Evolutionary conservation across 2,888 invertebrate species (phyloP).

Genomic region (Clepsis dumicolana): DNA sequence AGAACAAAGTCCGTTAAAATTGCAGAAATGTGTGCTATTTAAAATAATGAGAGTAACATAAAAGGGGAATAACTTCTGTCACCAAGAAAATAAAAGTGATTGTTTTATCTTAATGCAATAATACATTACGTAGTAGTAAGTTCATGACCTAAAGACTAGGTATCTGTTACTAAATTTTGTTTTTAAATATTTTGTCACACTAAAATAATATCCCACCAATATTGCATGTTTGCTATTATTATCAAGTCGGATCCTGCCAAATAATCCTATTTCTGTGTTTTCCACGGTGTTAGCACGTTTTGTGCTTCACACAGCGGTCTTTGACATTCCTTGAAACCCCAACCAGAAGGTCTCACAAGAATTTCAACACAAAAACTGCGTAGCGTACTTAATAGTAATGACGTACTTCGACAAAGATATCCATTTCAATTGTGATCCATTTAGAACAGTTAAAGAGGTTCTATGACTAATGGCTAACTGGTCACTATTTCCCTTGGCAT

Average conservation of each 20-base stretch:
- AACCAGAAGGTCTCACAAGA: too few species aligned
- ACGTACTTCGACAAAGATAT: background rate
- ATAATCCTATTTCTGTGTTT: too few species aligned
- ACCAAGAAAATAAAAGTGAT: background rate
- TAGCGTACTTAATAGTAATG: background rate
- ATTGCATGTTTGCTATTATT: too few species aligned
- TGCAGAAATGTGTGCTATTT: background rate
- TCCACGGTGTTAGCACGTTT: too few species aligned
- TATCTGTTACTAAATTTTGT: too few species aligned
- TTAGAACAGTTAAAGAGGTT: constrained; percentile 5
- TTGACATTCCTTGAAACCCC: too few species aligned
- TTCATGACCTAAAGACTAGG: background rate
- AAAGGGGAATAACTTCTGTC: constrained; percentile 3
- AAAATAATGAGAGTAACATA: background rate
- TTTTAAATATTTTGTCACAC: too few species aligned
- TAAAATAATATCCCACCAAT: too few species aligned
- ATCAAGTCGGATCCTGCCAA: too few species aligned
- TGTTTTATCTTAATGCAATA: background rate
- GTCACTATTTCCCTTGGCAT: constrained; percentile 10
- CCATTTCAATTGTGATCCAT: constrained; percentile 6
- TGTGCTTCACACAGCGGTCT: too few species aligned
- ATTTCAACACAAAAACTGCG: background rate
- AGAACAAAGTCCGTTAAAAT: background rate
- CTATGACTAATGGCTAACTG: background rate
- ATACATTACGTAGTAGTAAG: background rate